phyloP scores from a whole-genome alignment of 2,888 invertebrate genomes.

The Nemurella pictetii region DNA sequence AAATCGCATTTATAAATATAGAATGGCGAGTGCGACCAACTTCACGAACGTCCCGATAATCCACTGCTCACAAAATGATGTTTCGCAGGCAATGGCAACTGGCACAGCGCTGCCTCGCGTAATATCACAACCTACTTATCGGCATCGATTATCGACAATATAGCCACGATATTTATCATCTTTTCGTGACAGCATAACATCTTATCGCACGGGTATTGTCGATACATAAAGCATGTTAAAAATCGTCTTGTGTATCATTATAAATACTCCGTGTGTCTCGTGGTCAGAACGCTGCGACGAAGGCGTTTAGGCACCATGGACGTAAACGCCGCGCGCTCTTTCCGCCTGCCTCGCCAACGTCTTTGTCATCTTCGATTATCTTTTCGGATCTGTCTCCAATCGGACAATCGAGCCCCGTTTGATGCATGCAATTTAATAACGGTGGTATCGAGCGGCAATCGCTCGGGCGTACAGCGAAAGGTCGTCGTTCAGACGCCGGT shows the following conservation, averaged over 20 bases:
- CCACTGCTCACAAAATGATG: neutral
- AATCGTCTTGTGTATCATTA: neutral
- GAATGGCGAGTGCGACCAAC: neutral
- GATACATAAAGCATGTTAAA: neutral
- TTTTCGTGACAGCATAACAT: neutral
- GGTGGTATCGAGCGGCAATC: neutral
- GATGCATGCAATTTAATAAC: neutral
- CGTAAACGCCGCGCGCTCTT: neutral
- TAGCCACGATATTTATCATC: neutral
- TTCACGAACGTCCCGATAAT: neutral
- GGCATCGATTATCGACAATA: neutral
- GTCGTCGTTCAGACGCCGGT: neutral
- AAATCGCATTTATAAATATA: neutral
- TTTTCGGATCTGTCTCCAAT: neutral
- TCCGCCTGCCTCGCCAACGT: neutral
- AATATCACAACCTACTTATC: neutral
- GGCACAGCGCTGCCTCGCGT: neutral
- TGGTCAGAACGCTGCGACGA: too few relatives aligned
- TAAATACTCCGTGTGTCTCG: too few relatives aligned
- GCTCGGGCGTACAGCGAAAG: neutral
- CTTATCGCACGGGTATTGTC: neutral
- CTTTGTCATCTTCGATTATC: neutral
- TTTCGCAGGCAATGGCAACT: neutral
- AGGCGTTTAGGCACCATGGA: neutral
- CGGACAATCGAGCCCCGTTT: neutral